A percentile compares a stretch with the other conserved stretches of the same genome.
Evolutionary conservation across 2,797 vertebrate species (phyloP).

Genomic region (Notamacropus eugenii): DNA sequence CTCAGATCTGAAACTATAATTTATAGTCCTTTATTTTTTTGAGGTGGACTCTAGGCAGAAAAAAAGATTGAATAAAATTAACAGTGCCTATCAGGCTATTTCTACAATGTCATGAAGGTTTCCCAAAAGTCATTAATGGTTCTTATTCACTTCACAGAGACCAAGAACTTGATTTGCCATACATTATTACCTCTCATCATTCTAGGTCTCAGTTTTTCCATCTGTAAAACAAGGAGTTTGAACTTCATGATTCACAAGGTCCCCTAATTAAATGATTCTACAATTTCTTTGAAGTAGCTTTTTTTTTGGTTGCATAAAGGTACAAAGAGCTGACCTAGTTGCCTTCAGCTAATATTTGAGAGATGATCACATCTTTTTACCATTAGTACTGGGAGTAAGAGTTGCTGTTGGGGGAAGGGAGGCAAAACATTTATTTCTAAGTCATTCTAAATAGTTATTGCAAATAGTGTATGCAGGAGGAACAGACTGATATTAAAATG

Average conservation of each 20-base stretch:
- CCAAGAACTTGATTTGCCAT: not conserved
- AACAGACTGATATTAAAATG: constrained; percentile 68
- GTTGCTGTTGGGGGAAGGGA: not conserved
- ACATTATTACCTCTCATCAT: not conserved
- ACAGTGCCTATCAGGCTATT: not conserved
- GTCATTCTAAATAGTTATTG: constrained; percentile 29
- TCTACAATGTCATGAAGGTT: not conserved
- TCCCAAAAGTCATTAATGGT: not conserved
- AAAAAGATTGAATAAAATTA: not conserved
- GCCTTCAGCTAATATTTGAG: constrained; percentile 6
- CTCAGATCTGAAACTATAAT: not conserved
- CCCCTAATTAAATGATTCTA: not conserved
- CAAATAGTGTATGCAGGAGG: constrained; percentile 21
- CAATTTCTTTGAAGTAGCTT: not conserved
- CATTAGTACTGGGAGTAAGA: constrained; percentile 27
- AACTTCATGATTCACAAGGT: not conserved
- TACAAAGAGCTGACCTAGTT: not conserved
- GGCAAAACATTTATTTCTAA: not conserved
- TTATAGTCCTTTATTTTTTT: not conserved
- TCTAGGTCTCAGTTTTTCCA: not conserved
- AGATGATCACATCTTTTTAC: constrained; percentile 15
- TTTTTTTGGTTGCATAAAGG: not conserved
- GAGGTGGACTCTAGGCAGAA: not conserved
- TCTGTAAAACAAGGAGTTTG: not conserved
- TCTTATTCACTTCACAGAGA: not conserved